Evolutionary conservation across 2,888 invertebrate genomes (phyloP).

Genomic region (Coenonympha arcania): DNA sequence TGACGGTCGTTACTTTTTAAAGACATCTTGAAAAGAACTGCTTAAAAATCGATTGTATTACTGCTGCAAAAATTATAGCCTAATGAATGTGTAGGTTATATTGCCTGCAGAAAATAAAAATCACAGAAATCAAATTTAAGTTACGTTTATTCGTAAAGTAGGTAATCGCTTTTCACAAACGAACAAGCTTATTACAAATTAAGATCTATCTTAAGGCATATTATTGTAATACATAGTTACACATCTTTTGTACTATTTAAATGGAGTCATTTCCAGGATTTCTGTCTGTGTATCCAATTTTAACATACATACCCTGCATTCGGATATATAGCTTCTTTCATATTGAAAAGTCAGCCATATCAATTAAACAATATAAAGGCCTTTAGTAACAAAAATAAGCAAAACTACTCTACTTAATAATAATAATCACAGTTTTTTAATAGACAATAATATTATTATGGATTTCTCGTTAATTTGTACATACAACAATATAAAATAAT

Average conservation of each 20-base stretch:
- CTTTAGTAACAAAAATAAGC: slow-evolving; percentile 1
- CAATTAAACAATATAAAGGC: slow-evolving; percentile 13
- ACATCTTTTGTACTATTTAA: slow-evolving; percentile 26
- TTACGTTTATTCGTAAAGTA: slow-evolving; percentile 25
- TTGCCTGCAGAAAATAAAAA: background rate
- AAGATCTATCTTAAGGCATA: slow-evolving; percentile 29
- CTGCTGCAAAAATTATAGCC: no score
- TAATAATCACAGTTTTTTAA: slow-evolving; percentile 58
- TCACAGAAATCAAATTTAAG: background rate
- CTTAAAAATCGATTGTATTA: no score
- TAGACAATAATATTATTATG: slow-evolving; percentile 23
- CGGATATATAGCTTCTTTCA: slow-evolving; percentile 8
- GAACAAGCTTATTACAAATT: slow-evolving; percentile 28
- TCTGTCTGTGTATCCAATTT: background rate
- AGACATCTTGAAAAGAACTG: no score
- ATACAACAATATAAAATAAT: slow-evolving; percentile 15
- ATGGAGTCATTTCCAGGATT: slow-evolving; percentile 11
- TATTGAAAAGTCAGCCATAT: slow-evolving; percentile 5
- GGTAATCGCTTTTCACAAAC: slow-evolving; percentile 18
- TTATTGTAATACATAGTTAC: slow-evolving; percentile 26
- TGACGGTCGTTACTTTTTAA: no score
- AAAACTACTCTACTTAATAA: slow-evolving; percentile 48
- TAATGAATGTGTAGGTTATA: no score
- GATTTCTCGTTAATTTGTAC: slow-evolving; percentile 26
- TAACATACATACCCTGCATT: slow-evolving; percentile 16